These are phyloP conservation scores for Leistus spinibarbis DNA, from an alignment of 2,888 invertebrate species.

Conservation along the genomic window DNA sequence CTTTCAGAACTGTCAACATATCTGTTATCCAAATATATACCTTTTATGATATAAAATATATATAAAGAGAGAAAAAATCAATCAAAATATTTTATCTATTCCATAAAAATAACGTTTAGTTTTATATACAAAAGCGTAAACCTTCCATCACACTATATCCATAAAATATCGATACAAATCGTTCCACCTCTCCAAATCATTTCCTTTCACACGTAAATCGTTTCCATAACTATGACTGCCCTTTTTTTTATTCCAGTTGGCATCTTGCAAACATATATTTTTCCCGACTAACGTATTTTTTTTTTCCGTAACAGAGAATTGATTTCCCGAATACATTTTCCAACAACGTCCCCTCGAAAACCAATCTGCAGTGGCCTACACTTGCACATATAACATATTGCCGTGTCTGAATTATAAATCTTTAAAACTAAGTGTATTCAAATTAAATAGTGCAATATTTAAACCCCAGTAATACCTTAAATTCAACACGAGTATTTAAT, in stretches of 20 bases:
- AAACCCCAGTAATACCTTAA: background rate
- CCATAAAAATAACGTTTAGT: background rate
- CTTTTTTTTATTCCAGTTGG: background rate
- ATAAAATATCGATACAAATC: background rate
- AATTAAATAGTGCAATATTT: too few relatives aligned
- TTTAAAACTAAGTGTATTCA: too few relatives aligned
- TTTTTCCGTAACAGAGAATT: background rate
- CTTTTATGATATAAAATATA: too few relatives aligned
- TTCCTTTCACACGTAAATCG: background rate
- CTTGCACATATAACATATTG: too few relatives aligned
- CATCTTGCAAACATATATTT: background rate
- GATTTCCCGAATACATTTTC: background rate
- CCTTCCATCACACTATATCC: background rate
- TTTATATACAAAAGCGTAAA: too few relatives aligned
- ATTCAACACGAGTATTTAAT: constrained; percentile 10
- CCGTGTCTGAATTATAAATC: too few relatives aligned
- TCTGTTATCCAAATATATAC: too few relatives aligned
- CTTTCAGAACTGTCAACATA: too few relatives aligned
- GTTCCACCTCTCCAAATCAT: background rate
- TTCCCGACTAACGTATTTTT: background rate
- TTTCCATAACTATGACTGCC: background rate
- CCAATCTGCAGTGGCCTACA: too few relatives aligned
- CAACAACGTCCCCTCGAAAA: too few relatives aligned
- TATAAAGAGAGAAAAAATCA: too few relatives aligned
- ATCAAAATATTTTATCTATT: too few relatives aligned